phyloP scores from a whole-genome alignment of 1,140 invertebrate genomes.

The Nixonia krombeini region DNA sequence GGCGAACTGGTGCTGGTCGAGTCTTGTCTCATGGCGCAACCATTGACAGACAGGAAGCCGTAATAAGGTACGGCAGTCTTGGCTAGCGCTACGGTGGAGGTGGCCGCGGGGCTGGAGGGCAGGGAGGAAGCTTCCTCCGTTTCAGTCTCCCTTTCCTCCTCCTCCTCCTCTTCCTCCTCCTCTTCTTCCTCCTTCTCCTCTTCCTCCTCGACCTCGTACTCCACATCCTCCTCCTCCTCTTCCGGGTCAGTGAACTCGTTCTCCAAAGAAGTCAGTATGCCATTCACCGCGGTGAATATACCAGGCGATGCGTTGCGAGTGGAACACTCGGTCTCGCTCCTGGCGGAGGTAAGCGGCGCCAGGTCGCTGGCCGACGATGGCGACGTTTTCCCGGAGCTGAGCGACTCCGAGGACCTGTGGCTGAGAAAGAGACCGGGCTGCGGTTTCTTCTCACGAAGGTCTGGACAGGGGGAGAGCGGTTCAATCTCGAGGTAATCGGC shows the following conservation, averaged over 20 bases:
- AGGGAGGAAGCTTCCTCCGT: conserved; percentile 63
- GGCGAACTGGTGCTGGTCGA: conserved; percentile 66
- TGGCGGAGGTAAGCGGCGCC: conserved; percentile 6
- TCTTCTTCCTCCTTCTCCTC: conserved; percentile 44
- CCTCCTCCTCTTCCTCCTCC: conserved; percentile 40
- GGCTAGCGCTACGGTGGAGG: conserved; percentile 46
- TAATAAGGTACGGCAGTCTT: conserved; percentile 53
- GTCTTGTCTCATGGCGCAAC: conserved; percentile 63
- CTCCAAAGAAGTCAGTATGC: conserved; percentile 50
- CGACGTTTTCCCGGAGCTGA: conserved; percentile 51
- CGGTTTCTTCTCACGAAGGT: conserved; percentile 32
- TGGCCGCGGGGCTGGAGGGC: conserved; percentile 61
- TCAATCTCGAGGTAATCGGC: conserved; percentile 64
- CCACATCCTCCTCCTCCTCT: conserved; percentile 37
- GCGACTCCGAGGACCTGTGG: conserved; percentile 55
- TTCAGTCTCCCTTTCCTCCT: conserved; percentile 54
- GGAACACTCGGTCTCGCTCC: not conserved
- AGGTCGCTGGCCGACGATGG: conserved; percentile 53
- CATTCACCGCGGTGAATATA: conserved; percentile 46
- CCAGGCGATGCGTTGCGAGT: conserved; percentile 17
- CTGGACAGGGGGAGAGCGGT: conserved; percentile 59
- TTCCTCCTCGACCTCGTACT: conserved; percentile 38
- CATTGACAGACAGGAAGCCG: conserved; percentile 64
- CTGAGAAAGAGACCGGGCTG: conserved; percentile 52
- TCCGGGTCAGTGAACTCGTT: conserved; percentile 61